Conservation (phyloP, 2,888 invertebrate genomes). For the Diachrysia chrysitis region DNA sequence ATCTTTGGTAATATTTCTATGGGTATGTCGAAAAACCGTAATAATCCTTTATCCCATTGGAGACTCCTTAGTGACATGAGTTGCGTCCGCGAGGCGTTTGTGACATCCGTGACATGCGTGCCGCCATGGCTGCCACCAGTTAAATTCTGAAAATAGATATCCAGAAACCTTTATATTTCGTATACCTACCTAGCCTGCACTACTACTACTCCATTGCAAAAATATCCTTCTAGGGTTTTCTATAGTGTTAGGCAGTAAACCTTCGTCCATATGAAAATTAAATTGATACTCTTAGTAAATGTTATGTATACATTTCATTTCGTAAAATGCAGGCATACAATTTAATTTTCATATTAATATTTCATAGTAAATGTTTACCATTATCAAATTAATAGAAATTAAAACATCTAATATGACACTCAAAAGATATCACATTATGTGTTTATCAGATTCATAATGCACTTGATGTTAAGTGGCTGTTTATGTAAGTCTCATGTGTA, state of each 20-base stretch:
- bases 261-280: too few species aligned
- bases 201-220: too few species aligned
- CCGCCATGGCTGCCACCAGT: conserved; percentile 89
- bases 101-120: conserved; percentile 97
- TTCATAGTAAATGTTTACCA: too few species aligned
- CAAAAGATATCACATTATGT: background rate
- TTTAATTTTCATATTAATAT: too few species aligned
- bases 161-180: too few species aligned
- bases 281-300: too few species aligned
- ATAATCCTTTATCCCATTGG: conserved; percentile 96
- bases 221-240: too few species aligned
- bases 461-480: background rate
- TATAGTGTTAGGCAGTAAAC: too few species aligned
- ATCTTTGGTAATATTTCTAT: conserved; percentile 95
- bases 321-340: background rate
- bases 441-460: background rate
- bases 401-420: background rate
- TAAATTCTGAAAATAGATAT: conserved; percentile 83
- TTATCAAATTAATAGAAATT: background rate
- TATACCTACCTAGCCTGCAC: too few species aligned
- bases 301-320: too few species aligned
- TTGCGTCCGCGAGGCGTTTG: conserved; percentile 98
- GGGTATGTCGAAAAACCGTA: conserved; percentile 97
- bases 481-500: too few species aligned
- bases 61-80: conserved; percentile 97